Evolutionary conservation across 2,888 invertebrate genomes (phyloP), one percentile per base, ranked within the genome.

Genomic region (Gymnoscelis rufifasciata): DNA sequence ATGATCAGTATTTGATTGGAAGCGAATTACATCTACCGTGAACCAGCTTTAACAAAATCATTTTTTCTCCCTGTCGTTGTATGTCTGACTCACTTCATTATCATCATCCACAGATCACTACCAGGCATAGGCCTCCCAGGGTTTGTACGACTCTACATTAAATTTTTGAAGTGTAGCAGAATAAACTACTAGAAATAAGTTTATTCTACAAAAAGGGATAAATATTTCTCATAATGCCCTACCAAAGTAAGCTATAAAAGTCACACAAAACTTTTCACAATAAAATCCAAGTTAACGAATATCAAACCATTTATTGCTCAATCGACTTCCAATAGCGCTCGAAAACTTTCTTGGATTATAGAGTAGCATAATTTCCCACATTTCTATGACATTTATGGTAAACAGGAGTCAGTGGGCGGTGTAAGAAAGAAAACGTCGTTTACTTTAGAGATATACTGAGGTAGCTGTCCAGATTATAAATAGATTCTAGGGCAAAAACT

Each of bases 311-410:
- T 42, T 41, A 38, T 37, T 30, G 36, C 31, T 33, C 23, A 23
- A 47, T 47, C 33, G 33, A 42, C 42, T 42, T 33, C 42, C 47
- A 38, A 42, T 47, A 14, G 41, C 37, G 26, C 39, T 42, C 31
- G 38, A 27, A 33, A 42, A 38, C 38, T 47, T 42, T 47, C 47
- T 47, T 41, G 14, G 29, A 37, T 33, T 27, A 47, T 47, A 19
- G 35, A 36, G 39, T 33, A 45, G 35, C 37, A 47, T 31, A 33
- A 38, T 47, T 42, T 47, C 41, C 38, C 27, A 42, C 30, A 27
- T 47, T 41, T 38, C 40, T 30, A 31, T 41, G 30, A 40, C 26
- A 29, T 45, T 45, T 40, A 44, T 39, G 19, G 38, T 44, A 33
- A 39, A 19, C 33, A 12, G 35, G 38, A 31, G 30, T 26, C 26